Evolutionary conservation across 2,797 vertebrate species (phyloP), one percentile per base, ranked within the genome.

Genomic region (Bothrops alternatus): DNA sequence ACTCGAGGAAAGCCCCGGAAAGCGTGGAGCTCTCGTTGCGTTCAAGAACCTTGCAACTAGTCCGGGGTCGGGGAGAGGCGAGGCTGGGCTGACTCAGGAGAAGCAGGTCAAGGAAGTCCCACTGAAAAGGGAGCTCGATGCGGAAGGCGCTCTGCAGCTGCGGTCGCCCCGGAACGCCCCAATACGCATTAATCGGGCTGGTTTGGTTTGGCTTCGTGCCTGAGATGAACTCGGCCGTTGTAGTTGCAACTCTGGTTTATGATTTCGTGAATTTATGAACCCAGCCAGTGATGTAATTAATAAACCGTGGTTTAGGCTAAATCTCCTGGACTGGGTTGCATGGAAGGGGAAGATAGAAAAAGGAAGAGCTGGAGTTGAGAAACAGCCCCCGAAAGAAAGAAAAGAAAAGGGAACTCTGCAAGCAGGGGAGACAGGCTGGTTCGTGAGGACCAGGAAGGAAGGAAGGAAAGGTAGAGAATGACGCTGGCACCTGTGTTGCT

Each of bases 1-100:
- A 5, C n/a, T 14, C 2, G 4, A 18, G 20, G 37, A 11, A 78
- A 78, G 37, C 16, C 7, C 3, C 18, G 37, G 18, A 23, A 18
- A 0, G 20, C 0, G 11, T 1, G 20, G 37, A 11, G 20, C 20
- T 42, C 7, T 11, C 0, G 73, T 4, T 11, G 37, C 37, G 0
- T 20, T 2, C 37, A 0, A 42, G 37, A 47, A 3, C 37, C 37
- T 25, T 25, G 73, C 37, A 12, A 47, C 12, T 5, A 82, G 42
- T 25, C 10, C 3, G 37, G 20, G 6, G 53, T 1, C 2, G 86
- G 6, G 86, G 28, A 1, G 50, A 26, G 86, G 28, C 2, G 53
- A 26, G 58, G 37, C 23, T 11, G 73, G 10, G 37, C 73, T 82
- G 73, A 1, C 37, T 3, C 18, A 0, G 69, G 8, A 42, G 73